Base-by-base conservation (phyloP, 2,113 vertebrate species). In the Neofelis nebulosa region DNA sequence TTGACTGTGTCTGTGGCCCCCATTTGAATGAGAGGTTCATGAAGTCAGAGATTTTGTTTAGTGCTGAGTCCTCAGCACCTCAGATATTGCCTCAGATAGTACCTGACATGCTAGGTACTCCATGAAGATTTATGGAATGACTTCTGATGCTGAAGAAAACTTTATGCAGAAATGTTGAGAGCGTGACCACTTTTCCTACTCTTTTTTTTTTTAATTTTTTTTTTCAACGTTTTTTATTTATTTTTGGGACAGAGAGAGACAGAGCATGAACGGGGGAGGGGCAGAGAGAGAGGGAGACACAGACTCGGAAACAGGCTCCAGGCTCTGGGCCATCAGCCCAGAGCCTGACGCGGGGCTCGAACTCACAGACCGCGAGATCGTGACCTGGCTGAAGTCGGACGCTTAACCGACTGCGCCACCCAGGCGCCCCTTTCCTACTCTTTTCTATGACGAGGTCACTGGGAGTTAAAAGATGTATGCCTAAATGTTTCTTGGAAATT, bases 61-160 rank as follows among this genome's bases (percentile, higher is more conserved):
- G 8, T 3, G 3, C 66, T 45, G 16, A 27, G 12, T 57, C 89
- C 45, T 55, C 21, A 13, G 52, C 27, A 36, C 16, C 78, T 81
- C 1, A 0, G 45, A 65, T 4, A 5, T 41, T 11, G 2, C 18
- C 19, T 2, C 4, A 38, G 45, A 45, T 45, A 45, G 45, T 45
- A 45, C 45, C 45, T 8, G 45, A 73, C 3, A 0, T 63, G 41
- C 33, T 3, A 29, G 29, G 55, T 0, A 12, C 14, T 14, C 61
- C 29, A 0, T 65, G 79, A 89, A 33, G 50, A 76, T 29, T 50
- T 36, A 63, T 2, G 4, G 15, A 13, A 25, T 48, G 55, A 94
- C 29, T 48, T 31, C 33, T 61, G 19, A n/a, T 61, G 27, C 3
- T 31, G 1, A 48, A 57, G 66, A 45, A 90, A 29, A 57, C 23